These are phyloP conservation scores for Dicentrarchus labrax DNA, from an alignment of 2,113 vertebrate species.

Conservation along the genomic window DNA sequence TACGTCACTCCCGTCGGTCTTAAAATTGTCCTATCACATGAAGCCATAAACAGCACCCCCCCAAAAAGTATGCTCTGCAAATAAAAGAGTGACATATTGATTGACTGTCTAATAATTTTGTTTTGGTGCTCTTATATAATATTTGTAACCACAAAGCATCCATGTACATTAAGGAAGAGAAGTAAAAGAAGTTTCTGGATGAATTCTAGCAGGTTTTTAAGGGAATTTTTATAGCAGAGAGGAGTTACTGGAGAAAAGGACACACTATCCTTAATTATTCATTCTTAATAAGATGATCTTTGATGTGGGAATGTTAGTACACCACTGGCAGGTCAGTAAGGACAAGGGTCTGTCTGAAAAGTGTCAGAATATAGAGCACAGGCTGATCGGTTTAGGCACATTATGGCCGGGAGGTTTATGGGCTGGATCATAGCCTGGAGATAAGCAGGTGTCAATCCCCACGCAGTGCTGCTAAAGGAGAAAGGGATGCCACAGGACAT, in stretches of 20 bases:
- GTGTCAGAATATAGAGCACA: conserved; percentile 24
- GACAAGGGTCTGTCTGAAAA: conserved; percentile 23
- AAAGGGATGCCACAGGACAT: conserved; percentile 20
- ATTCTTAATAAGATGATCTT: neutral
- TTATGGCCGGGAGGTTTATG: conserved; percentile 12
- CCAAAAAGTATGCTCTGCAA: neutral
- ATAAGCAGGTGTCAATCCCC: conserved; percentile 29
- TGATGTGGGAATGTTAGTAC: conserved; percentile 1
- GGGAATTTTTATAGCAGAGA: neutral
- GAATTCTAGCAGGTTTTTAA: neutral
- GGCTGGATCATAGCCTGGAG: conserved; percentile 34
- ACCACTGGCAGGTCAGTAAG: neutral
- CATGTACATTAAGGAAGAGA: no score
- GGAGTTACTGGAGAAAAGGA: neutral
- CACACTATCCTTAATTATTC: neutral
- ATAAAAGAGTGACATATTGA: neutral
- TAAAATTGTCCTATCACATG: no score
- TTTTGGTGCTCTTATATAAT: no score
- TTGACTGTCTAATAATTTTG: neutral
- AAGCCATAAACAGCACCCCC: no score
- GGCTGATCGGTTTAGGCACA: conserved; percentile 23
- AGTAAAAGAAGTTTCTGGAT: neutral
- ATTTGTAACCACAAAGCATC: neutral
- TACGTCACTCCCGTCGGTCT: no score
- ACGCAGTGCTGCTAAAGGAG: neutral